These are phyloP conservation scores for Ciconia nigra DNA, from an alignment of 2,797 vertebrate species.

Conservation along the genomic window DNA sequence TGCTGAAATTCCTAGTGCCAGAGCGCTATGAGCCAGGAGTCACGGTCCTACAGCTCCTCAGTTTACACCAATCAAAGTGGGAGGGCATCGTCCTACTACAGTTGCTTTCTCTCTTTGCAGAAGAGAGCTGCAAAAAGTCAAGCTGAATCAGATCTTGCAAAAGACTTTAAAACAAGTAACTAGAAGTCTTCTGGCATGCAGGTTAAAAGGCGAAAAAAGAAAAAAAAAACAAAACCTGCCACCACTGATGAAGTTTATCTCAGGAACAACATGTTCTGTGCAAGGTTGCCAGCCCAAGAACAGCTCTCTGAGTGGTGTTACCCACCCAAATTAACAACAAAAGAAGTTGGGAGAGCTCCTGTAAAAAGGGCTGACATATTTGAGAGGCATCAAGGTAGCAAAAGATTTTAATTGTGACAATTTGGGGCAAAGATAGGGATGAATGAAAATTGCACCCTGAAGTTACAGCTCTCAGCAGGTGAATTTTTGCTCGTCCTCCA, in stretches of 20 bases:
- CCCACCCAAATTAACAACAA: not conserved
- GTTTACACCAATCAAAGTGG: not conserved
- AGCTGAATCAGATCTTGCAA: not conserved
- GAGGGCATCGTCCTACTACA: not conserved
- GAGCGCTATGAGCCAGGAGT: not conserved
- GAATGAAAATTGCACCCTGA: not conserved
- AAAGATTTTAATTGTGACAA: not conserved
- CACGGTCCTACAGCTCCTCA: not conserved
- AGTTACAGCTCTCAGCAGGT: not conserved
- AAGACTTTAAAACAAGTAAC: not conserved
- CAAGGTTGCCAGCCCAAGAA: not conserved
- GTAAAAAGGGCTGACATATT: not conserved
- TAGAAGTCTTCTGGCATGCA: not conserved
- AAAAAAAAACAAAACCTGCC: not conserved
- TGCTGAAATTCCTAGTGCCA: not conserved
- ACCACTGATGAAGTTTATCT: not conserved
- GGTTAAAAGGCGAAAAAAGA: not conserved
- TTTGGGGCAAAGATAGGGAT: not conserved
- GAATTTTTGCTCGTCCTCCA: not conserved
- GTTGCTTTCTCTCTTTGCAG: not conserved
- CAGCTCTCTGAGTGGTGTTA: not conserved
- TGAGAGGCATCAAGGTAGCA: not conserved
- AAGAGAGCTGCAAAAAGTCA: not conserved
- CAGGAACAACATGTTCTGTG: rapidly evolving
- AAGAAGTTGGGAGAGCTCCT: not conserved